These are phyloP conservation scores for Cranoglanis bouderius DNA, from an alignment of 2,113 vertebrate genomes.

Conservation along the genomic window DNA sequence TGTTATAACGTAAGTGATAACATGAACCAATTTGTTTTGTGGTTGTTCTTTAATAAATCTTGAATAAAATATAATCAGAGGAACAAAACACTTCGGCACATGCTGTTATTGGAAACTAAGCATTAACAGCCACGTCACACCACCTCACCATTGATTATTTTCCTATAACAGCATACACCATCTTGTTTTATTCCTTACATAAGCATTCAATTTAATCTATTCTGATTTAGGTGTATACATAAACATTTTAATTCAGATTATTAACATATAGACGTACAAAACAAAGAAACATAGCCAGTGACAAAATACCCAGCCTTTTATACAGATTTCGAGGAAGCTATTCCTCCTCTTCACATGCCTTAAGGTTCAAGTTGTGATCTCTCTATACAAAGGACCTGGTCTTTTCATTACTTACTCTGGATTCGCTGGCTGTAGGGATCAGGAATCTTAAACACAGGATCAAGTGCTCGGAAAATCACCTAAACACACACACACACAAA, in stretches of 20 bases:
- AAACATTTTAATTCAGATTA: neutral
- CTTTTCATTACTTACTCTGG: constrained; percentile 73
- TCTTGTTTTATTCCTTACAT: neutral
- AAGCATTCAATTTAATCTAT: neutral
- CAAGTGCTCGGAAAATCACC: constrained; percentile 85
- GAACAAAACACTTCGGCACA: neutral
- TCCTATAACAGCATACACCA: neutral
- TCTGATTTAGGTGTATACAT: neutral
- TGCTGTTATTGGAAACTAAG: neutral
- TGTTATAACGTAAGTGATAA: neutral
- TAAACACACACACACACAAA: constrained; percentile 46
- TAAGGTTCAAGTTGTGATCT: neutral
- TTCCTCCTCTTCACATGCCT: neutral
- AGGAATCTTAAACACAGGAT: constrained; percentile 84
- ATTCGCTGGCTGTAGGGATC: constrained; percentile 84
- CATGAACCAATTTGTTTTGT: neutral
- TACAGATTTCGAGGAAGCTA: neutral
- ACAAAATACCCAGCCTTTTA: neutral
- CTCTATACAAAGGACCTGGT: neutral
- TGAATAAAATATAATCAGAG: neutral
- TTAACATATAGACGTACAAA: neutral
- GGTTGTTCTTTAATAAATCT: neutral
- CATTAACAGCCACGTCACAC: neutral
- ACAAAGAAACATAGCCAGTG: neutral
- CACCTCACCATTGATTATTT: neutral